Evolutionary conservation across 1,140 invertebrate species (phyloP).

Genomic region (Zaprionus davidi): DNA sequence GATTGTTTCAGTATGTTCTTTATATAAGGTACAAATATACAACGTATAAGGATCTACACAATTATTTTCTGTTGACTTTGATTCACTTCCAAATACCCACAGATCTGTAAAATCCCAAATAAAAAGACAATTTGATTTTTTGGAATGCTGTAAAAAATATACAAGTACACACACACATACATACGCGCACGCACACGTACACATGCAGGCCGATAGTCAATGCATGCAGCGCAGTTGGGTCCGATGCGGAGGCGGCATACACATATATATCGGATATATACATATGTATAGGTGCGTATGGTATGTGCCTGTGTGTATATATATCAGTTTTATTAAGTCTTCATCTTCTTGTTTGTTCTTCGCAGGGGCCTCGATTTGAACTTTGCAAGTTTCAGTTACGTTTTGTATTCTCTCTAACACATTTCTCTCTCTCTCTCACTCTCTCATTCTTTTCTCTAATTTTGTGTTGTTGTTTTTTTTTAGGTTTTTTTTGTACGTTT

Average conservation of each 20-base stretch:
- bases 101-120: not conserved
- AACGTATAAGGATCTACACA: no score
- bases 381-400: slow-evolving; percentile 33
- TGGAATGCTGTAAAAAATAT: slow-evolving; percentile 79
- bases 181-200: slow-evolving; percentile 19
- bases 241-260: not conserved
- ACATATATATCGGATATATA: not conserved
- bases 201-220: not conserved
- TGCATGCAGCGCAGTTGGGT: not conserved
- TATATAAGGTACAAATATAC: no score
- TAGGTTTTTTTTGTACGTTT: slow-evolving; percentile 56
- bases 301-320: slow-evolving; percentile 55
- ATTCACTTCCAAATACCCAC: not conserved
- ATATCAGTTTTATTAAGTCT: slow-evolving; percentile 77
- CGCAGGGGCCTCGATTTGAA: slow-evolving; percentile 43
- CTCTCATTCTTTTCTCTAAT: slow-evolving; percentile 29
- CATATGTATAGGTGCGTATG: not conserved
- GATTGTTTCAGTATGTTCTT: no score
- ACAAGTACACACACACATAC: slow-evolving; percentile 37
- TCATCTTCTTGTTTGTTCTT: slow-evolving; percentile 62
- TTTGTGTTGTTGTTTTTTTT: slow-evolving; percentile 35
- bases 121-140: slow-evolving; percentile 44
- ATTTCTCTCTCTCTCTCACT: slow-evolving; percentile 23
- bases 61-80: no score
- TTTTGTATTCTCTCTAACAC: slow-evolving; percentile 30